Evolutionary conservation across 35 echinoderm and acorn worm genomes (phyloP).

Genomic region (Heliocidaris tuberculata): DNA sequence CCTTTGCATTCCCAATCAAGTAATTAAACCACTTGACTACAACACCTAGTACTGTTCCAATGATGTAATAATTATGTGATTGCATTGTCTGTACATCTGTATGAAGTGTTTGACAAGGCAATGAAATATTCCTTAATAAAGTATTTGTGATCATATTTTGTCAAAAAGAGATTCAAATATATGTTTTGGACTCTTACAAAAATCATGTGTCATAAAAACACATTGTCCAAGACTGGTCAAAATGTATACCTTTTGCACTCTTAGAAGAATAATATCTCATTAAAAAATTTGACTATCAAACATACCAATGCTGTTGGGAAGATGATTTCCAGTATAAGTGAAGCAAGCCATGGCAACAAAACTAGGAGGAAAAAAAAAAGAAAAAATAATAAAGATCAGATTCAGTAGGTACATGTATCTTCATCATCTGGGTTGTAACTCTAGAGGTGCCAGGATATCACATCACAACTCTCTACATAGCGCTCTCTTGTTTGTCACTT

Average conservation of each 20-base stretch:
- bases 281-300: not conserved
- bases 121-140: no score
- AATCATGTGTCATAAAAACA: no score
- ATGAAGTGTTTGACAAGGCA: not conserved
- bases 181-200: not conserved
- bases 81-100: not conserved
- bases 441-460: no score
- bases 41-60: no score
- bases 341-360: constrained; percentile 46
- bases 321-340: constrained; percentile 38
- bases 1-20: no score
- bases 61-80: not conserved
- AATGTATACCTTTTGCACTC: not conserved
- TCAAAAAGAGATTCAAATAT: not conserved
- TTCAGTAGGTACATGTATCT: no score
- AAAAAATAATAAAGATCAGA: not conserved
- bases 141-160: not conserved
- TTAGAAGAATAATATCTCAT: no score
- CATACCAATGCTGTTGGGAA: constrained; percentile 48
- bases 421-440: no score
- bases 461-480: no score
- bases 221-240: no score
- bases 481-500: no score
- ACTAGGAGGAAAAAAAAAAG: constrained; percentile 33
- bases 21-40: no score